A percentile compares a stretch with the other conserved stretches of the same genome.
These are phyloP conservation scores for Siniperca undulata DNA, from an alignment of 2,797 vertebrate species.

Conservation along the genomic window DNA sequence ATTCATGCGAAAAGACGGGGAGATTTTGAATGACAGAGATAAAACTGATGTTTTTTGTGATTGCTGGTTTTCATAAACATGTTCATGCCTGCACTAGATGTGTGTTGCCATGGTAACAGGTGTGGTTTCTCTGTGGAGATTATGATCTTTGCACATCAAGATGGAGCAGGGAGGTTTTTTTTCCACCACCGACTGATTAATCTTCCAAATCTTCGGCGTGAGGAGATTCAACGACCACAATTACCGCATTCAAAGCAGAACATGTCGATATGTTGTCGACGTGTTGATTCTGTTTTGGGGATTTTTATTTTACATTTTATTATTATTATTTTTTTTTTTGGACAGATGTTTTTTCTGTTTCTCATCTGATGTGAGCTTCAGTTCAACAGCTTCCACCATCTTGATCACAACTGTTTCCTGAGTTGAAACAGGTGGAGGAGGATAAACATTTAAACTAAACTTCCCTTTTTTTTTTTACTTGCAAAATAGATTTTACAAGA, in stretches of 20 bases:
- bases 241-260: too few species aligned
- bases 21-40: not conserved
- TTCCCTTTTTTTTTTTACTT: too few species aligned
- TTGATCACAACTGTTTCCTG: not conserved
- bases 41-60: not conserved
- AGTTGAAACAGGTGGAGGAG: not conserved
- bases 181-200: not conserved
- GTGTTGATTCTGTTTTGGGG: too few species aligned
- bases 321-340: too few species aligned
- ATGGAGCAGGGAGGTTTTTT: not conserved
- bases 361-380: not conserved
- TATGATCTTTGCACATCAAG: not conserved
- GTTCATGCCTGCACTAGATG: conserved; percentile 2
- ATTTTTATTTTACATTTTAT: too few species aligned
- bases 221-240: not conserved
- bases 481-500: too few species aligned
- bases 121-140: conserved; percentile 6
- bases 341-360: not conserved
- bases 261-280: too few species aligned
- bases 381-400: not conserved
- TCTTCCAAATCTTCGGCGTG: not conserved
- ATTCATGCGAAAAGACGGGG: not conserved
- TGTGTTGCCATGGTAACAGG: conserved; percentile 42
- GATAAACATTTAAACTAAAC: too few species aligned
- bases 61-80: not conserved